A percentile compares a stretch with the other conserved stretches of the same genome.
Evolutionary conservation across 2,113 vertebrate genomes (phyloP).

Genomic region (Poeciliopsis retropinna): DNA sequence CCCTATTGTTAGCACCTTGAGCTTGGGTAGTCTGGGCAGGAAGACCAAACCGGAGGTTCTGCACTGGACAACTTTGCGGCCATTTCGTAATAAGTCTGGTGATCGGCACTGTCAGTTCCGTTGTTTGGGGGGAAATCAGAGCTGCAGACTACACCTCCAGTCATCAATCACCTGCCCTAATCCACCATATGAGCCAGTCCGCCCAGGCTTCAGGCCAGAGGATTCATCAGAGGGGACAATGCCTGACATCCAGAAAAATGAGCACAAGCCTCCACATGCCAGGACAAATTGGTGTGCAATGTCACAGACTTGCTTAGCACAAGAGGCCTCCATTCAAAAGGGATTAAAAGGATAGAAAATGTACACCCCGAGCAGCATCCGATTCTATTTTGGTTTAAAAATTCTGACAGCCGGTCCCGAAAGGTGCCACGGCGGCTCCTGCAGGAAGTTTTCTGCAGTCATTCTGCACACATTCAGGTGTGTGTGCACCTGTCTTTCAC

Average conservation of each 20-base stretch:
- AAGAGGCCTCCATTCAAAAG: slow-evolving; percentile 41
- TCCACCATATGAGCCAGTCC: slow-evolving; percentile 45
- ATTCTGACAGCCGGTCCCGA: slow-evolving; percentile 34
- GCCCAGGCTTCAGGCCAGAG: slow-evolving; percentile 58
- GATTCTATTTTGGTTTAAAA: slow-evolving; percentile 38
- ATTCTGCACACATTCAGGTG: neutral
- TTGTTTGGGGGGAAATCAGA: slow-evolving; percentile 66
- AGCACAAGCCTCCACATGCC: slow-evolving; percentile 59
- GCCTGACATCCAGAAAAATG: slow-evolving; percentile 79
- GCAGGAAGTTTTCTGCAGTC: neutral
- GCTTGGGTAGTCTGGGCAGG: neutral
- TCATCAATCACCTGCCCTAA: slow-evolving; percentile 78
- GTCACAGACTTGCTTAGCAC: slow-evolving; percentile 53
- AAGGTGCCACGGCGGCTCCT: slow-evolving; percentile 7
- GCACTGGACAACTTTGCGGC: slow-evolving; percentile 26
- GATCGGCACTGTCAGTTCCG: slow-evolving; percentile 61
- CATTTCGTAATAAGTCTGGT: slow-evolving; percentile 51
- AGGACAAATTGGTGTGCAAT: slow-evolving; percentile 57
- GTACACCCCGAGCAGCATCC: slow-evolving; percentile 16
- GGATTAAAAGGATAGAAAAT: slow-evolving; percentile 38
- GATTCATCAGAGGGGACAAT: slow-evolving; percentile 72
- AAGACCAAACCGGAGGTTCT: slow-evolving; percentile 16
- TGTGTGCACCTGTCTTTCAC: slow-evolving; percentile 22
- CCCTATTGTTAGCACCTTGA: neutral
- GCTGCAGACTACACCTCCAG: slow-evolving; percentile 53